Evolutionary conservation across 1,140 invertebrate species (phyloP).

Genomic region (Drosophila tsacasi): DNA sequence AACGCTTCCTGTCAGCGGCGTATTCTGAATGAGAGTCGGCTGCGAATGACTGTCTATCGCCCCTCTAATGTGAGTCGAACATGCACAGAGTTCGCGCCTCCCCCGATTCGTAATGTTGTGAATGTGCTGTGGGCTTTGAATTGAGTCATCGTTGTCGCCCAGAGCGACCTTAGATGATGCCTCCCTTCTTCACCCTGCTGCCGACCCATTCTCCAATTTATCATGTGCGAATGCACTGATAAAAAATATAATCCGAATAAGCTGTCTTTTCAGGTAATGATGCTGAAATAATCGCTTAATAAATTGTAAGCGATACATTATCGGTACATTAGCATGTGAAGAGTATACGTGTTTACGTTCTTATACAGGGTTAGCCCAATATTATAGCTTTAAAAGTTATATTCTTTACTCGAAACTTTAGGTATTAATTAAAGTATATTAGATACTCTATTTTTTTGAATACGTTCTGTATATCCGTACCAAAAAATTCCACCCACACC

Average conservation of each 20-base stretch:
- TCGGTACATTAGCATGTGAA: background rate
- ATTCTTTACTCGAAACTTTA: background rate
- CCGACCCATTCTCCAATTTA: slow-evolving; percentile 10
- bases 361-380: background rate
- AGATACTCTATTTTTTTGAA: too few species aligned
- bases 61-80: slow-evolving; percentile 72
- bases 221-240: slow-evolving; percentile 12
- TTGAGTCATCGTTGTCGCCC: slow-evolving; percentile 66
- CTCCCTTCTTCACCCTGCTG: slow-evolving; percentile 8
- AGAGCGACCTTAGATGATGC: slow-evolving; percentile 24
- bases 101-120: slow-evolving; percentile 28
- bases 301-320: slow-evolving; percentile 1
- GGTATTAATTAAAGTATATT: too few species aligned
- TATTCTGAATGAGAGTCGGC: slow-evolving; percentile 15
- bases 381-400: background rate
- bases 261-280: slow-evolving; percentile 11
- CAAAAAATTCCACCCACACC: background rate
- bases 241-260: slow-evolving; percentile 15
- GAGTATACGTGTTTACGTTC: background rate
- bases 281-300: slow-evolving; percentile 8
- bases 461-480: background rate
- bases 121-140: slow-evolving; percentile 39
- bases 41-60: slow-evolving; percentile 25
- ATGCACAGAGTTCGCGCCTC: slow-evolving; percentile 55
- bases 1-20: slow-evolving; percentile 59